A percentile compares a stretch with the other conserved stretches of the same genome.
phyloP scores from a whole-genome alignment of 2,888 invertebrate genomes.

The Zele albiditarsus region DNA sequence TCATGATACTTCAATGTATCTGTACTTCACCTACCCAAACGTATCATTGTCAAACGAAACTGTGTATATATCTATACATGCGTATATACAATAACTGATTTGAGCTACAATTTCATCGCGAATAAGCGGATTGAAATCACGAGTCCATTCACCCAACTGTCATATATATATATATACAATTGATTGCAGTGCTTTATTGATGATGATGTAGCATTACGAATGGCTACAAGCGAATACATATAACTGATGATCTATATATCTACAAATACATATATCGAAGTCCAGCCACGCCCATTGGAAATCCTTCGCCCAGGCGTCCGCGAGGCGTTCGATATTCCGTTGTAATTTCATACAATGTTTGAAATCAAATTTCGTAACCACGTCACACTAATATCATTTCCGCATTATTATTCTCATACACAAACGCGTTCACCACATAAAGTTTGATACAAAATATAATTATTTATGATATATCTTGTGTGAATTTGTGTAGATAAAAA shows the following conservation, averaged over 20 bases:
- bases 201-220: constrained; percentile 18
- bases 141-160: constrained; percentile 1
- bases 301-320: not conserved
- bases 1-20: not conserved
- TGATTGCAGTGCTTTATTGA: constrained; percentile 19
- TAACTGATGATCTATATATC: constrained; percentile 17
- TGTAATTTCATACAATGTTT: constrained; percentile 36
- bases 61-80: not conserved
- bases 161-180: not conserved
- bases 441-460: not conserved
- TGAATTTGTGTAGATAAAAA: too few species aligned
- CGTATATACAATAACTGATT: not conserved
- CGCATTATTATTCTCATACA: not conserved
- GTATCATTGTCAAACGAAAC: not conserved
- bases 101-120: constrained; percentile 11
- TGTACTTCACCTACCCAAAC: not conserved
- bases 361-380: constrained; percentile 26
- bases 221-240: not conserved
- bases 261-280: not conserved
- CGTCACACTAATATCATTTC: not conserved
- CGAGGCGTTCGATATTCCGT: constrained; percentile 29
- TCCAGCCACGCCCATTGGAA: constrained; percentile 31
- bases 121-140: not conserved
- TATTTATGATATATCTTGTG: too few species aligned
- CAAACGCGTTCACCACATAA: not conserved